Evolutionary conservation across 2,113 vertebrate genomes (phyloP), one percentile per base, ranked within the genome.

Genomic region (Labrus mixtus): DNA sequence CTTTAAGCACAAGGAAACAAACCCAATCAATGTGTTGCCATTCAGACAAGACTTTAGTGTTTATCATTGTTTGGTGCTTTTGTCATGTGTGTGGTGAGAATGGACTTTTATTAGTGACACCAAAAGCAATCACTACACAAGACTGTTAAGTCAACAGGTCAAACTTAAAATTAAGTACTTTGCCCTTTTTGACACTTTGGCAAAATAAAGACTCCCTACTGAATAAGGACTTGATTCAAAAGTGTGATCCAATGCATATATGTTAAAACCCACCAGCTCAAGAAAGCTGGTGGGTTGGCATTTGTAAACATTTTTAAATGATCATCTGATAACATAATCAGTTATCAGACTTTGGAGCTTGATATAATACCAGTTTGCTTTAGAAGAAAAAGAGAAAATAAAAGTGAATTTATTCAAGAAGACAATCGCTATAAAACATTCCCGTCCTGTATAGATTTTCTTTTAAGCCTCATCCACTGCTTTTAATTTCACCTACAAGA

Each of bases 1-100:
- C 75, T 69, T 58, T 60, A 53, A 68, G 39, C 76, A 37, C 22
- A 46, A 73, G 69, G 51, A 73, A 62, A 76, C 51, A 57, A 25
- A 51, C n/a, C 45, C 39, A 53, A 0, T n/a, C 45, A 17, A 5
- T 43, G 53, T 37, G 67, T 60, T 29, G 3, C 37, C 53, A n/a
- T 16, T 22, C 23, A 25, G 53, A 22, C 17, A 51, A 67, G n/a
- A 48, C 45, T 73, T 76, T 3, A 29, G 39, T 50, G 54, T 59
- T 11, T 3, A 39, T 10, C 6, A 41, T 41, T 41, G 6, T 41
- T 19, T 15, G 16, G 46, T 8, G 46, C 16, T 16, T 48, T 48
- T 19, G 3, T 17, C 46, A 17, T 48, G 46, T 48, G 46, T 45
- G 43, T 2, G 17, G 16, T 48, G 17, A 48, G 46, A 48, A 17